Percentiles rank a stretch among this genome's conserved stretches.
Evolutionary conservation across 2,113 vertebrate genomes (phyloP).

Genomic region (Ptychochromis oligacanthus): DNA sequence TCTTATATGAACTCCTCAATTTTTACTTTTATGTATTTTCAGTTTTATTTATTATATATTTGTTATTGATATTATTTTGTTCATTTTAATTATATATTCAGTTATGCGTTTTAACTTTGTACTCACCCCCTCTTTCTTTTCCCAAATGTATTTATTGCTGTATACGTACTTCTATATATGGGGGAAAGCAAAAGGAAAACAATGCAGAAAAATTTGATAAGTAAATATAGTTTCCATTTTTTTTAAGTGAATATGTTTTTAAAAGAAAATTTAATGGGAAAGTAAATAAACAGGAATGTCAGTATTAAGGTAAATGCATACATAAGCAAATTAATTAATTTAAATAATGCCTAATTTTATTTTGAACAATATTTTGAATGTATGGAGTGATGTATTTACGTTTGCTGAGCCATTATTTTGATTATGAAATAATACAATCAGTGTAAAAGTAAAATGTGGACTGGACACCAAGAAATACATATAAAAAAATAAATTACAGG

Average conservation of each 20-base stretch:
- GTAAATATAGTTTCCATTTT: not conserved
- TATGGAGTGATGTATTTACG: not conserved
- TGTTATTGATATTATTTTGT: not conserved
- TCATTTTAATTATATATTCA: not conserved
- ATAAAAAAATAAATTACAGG: not conserved
- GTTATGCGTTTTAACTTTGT: not conserved
- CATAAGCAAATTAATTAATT: not conserved
- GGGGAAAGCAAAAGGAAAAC: not conserved
- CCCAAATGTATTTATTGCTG: not conserved
- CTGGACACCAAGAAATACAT: not conserved
- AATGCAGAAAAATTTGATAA: not conserved
- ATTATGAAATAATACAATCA: not conserved
- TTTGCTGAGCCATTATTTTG: not conserved
- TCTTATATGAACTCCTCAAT: not conserved
- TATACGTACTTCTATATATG: not conserved
- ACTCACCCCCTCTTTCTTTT: too few relatives aligned
- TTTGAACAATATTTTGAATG: fast-evolving
- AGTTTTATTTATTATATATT: not conserved
- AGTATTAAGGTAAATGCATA: not conserved
- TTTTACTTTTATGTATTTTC: not conserved
- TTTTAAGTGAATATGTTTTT: too few relatives aligned
- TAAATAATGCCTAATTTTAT: not conserved
- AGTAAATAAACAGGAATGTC: too few relatives aligned
- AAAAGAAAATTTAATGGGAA: too few relatives aligned
- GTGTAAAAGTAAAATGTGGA: not conserved